phyloP scores from a whole-genome alignment of 2,888 invertebrate species.

The Caenorhabditis imperialis region DNA sequence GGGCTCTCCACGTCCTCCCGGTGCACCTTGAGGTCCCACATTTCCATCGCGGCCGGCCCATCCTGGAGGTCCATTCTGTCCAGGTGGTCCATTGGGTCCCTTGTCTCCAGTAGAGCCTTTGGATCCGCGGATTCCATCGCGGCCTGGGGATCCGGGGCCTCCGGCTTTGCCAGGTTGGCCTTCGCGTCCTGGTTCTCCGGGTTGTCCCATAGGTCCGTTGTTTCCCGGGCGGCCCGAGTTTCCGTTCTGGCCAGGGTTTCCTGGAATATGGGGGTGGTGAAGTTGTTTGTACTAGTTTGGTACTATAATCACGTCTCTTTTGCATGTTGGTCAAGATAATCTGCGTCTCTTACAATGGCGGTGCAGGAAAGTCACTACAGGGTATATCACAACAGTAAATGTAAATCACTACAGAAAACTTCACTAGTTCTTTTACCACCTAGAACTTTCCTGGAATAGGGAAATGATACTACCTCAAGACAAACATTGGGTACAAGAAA shows the following conservation, averaged over 20 bases:
- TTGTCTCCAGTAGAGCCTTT: conserved; percentile 53
- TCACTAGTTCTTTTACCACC: too few relatives aligned
- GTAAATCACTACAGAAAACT: too few relatives aligned
- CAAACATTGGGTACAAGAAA: too few relatives aligned
- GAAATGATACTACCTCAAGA: too few relatives aligned
- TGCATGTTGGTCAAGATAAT: too few relatives aligned
- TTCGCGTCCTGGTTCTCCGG: conserved; percentile 57
- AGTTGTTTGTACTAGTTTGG: too few relatives aligned
- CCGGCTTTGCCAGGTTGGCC: conserved; percentile 61
- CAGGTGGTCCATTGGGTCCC: conserved; percentile 52
- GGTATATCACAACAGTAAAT: too few relatives aligned
- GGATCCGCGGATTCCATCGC: conserved; percentile 54
- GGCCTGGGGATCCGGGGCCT: conserved; percentile 53
- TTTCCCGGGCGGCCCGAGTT: conserved; percentile 48
- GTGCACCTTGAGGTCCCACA: conserved; percentile 48
- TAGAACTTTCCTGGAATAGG: too few relatives aligned
- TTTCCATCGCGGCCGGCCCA: conserved; percentile 56
- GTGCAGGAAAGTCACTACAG: too few relatives aligned
- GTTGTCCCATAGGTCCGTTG: conserved; percentile 53
- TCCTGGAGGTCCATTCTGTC: conserved; percentile 53
- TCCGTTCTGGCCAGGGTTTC: conserved; percentile 53
- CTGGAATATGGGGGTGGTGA: conserved; percentile 42
- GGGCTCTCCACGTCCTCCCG: conserved; percentile 49
- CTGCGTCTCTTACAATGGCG: too few relatives aligned
- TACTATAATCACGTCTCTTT: too few relatives aligned